phyloP scores from a whole-genome alignment of 2,797 vertebrate species.

The Pangasius sanitwongsei region DNA sequence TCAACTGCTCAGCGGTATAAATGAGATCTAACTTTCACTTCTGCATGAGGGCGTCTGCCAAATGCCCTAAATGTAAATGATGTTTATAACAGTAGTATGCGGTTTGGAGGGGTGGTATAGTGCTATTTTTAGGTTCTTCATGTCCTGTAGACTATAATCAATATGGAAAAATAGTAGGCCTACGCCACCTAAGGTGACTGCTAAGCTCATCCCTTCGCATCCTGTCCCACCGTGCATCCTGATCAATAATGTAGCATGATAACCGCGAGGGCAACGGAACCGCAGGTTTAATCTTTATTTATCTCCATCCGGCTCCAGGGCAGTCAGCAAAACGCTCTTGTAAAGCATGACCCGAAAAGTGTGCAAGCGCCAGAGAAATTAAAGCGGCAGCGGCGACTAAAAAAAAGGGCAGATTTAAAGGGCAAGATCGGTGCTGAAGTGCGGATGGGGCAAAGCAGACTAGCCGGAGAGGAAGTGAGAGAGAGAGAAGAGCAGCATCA shows the following conservation, averaged over 20 bases:
- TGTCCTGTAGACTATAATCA: background rate
- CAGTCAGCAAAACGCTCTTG: background rate
- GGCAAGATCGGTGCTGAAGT: slow-evolving; percentile 25
- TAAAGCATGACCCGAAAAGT: slow-evolving; percentile 13
- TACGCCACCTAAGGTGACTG: background rate
- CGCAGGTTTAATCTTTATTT: background rate
- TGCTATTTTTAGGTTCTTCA: background rate
- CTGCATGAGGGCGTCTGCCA: background rate
- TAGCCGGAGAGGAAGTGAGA: slow-evolving; percentile 18
- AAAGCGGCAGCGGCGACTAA: background rate
- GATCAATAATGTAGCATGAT: slow-evolving; percentile 45
- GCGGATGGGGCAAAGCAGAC: slow-evolving; percentile 17
- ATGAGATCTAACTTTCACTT: background rate
- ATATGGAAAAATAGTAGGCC: background rate
- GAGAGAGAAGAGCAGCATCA: slow-evolving; percentile 9
- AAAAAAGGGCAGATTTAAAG: slow-evolving; percentile 24
- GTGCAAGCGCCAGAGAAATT: background rate
- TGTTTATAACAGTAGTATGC: background rate
- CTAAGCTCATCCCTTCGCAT: background rate
- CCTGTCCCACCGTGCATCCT: slow-evolving; percentile 16
- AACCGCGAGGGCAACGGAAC: background rate
- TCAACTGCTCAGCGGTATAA: background rate
- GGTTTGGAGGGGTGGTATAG: background rate
- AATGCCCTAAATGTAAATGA: background rate
- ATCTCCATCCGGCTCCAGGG: background rate